phyloP scores from a whole-genome alignment of 2,797 vertebrate species.

The Clarias pachynema region DNA sequence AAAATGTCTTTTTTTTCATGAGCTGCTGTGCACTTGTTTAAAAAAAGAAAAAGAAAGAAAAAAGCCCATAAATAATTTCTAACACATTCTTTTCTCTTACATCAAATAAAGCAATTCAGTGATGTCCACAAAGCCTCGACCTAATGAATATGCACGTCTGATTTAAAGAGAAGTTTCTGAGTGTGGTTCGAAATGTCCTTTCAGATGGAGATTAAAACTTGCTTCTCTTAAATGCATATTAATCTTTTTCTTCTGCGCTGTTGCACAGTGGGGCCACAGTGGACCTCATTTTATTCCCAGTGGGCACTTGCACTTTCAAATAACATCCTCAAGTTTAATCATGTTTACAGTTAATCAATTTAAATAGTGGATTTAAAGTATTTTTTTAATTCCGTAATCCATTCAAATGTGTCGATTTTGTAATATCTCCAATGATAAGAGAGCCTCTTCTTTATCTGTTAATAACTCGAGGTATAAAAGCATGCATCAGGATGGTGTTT shows the following conservation, averaged over 20 bases:
- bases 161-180: constrained; percentile 88
- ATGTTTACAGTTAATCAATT: constrained; percentile 99
- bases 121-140: background rate
- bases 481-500: constrained; percentile 36
- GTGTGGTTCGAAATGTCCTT: constrained; percentile 91
- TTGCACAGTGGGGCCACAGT: constrained; percentile 92
- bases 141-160: constrained; percentile 85
- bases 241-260: constrained; percentile 90
- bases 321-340: constrained; percentile 99
- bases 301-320: constrained; percentile 99
- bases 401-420: constrained; percentile 65
- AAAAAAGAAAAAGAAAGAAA: background rate
- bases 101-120: constrained; percentile 6
- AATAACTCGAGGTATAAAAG: constrained; percentile 48
- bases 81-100: background rate
- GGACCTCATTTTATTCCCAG: constrained; percentile 98
- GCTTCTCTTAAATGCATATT: constrained; percentile 96
- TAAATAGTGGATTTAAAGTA: constrained; percentile 90
- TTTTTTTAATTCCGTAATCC: constrained; percentile 67
- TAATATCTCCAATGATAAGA: constrained; percentile 64
- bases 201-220: constrained; percentile 96
- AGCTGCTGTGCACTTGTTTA: background rate
- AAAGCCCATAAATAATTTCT: background rate
- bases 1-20: background rate
- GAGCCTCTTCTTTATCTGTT: constrained; percentile 65